Evolutionary conservation across 92 coral and sea anemone genomes (phyloP), one percentile per base, ranked within the genome.

Genomic region (Heteractis magnifica): DNA sequence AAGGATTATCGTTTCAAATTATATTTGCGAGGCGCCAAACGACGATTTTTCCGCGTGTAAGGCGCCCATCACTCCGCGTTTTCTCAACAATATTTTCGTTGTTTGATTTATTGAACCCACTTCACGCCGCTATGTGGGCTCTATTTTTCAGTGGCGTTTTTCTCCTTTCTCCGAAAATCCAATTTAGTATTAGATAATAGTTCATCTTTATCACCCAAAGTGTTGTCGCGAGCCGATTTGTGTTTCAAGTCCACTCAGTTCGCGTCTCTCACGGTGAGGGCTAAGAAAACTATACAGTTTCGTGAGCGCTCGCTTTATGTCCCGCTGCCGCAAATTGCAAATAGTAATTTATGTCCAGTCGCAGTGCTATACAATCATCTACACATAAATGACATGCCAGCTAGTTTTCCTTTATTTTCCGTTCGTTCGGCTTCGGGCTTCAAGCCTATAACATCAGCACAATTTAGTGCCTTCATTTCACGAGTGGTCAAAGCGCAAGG

Each of bases 91-190:
- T 48, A 73, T 56, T 71, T 53, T n/a, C 49, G 3, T 75, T 73
- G 79, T 83, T 83, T 50, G 65, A 83, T 56, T 21, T 75, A 0
- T 53, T n/a, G 1, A 83, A 83, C 72, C 90, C 90, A 60, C 75
- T 77, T 19, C 89, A 81, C 23, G 89, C 82, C 52, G 82, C 89
- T 26, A 81, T 79, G 84, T 71, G 84, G 88, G 82, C 79, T 56
- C 82, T 75, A 6, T 86, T 77, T 52, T 76, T n/a, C n/a, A 73
- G 90, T 86, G 49, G 86, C 90, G 14, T 86, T 86, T 82, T 81
- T 81, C 86, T 86, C 79, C 85, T 82, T 83, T 74, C n/a, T n/a
- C n/a, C n/a, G n/a, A n/a, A n/a, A n/a, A n/a, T n/a, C n/a, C n/a
- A n/a, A n/a, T n/a, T n/a, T 86, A 58, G 89, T 86, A 51, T 58